A percentile compares a stretch with the other conserved stretches of the same genome.
Conservation (phyloP, 2,113 vertebrate species). For the Pyrgilauda ruficollis region DNA sequence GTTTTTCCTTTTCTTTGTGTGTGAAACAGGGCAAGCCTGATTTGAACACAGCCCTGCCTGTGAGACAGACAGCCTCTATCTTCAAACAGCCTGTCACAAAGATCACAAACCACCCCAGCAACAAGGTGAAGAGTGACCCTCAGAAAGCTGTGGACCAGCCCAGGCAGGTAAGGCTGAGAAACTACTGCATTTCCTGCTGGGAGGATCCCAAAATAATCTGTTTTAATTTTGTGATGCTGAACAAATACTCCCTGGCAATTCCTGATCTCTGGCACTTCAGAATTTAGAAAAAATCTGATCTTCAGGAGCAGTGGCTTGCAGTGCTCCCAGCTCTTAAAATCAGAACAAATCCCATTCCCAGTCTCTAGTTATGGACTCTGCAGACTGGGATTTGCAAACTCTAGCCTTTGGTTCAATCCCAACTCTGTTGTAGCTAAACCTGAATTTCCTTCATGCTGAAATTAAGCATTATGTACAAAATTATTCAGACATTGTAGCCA, state of each 20-base stretch:
- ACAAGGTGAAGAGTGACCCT: conserved; percentile 98
- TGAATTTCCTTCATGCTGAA: background rate
- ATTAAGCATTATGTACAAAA: background rate
- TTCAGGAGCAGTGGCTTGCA: background rate
- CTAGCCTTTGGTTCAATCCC: background rate
- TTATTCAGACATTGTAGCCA: background rate
- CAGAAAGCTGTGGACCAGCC: conserved; percentile 99
- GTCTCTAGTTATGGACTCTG: rapidly evolving
- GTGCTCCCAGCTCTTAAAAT: background rate
- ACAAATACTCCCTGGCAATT: background rate
- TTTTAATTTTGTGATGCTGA: background rate
- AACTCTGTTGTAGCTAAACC: background rate
- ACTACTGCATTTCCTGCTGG: background rate
- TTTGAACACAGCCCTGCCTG: conserved; percentile 93
- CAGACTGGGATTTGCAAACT: background rate
- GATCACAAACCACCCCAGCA: conserved; percentile 97
- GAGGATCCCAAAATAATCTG: background rate
- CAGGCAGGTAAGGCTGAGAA: conserved; percentile 82
- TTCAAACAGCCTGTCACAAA: conserved; percentile 98
- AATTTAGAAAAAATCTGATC: background rate
- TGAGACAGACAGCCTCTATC: conserved; percentile 96
- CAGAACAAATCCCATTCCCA: background rate
- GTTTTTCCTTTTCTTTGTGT: background rate
- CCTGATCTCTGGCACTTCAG: background rate
- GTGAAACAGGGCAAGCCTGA: conserved; percentile 90